Evolutionary conservation across 2,113 vertebrate genomes (phyloP).

Genomic region (Miniopterus natalensis): DNA sequence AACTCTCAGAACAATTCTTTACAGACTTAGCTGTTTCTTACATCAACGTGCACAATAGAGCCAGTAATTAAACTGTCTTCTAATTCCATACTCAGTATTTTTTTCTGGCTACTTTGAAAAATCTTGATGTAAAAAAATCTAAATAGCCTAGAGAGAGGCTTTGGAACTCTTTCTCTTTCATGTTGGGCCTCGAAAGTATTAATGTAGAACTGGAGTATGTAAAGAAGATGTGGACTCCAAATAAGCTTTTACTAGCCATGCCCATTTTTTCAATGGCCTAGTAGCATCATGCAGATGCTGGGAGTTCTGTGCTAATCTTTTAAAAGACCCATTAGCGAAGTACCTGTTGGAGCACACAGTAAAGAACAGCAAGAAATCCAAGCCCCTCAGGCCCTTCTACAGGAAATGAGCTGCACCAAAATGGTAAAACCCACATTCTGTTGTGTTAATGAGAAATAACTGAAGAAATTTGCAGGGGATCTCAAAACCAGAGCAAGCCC

Average conservation of each 20-base stretch:
- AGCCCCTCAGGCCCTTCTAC: neutral
- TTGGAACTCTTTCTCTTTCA: neutral
- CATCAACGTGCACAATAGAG: neutral
- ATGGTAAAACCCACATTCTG: neutral
- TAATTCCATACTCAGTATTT: neutral
- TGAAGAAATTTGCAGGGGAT: neutral
- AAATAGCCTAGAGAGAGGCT: neutral
- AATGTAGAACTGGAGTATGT: neutral
- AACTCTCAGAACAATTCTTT: neutral
- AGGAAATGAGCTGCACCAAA: neutral
- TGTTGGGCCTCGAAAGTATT: neutral
- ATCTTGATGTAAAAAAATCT: neutral
- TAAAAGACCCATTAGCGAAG: neutral
- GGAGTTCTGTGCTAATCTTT: neutral
- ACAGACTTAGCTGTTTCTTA: neutral
- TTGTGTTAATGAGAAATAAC: neutral
- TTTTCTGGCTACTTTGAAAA: neutral
- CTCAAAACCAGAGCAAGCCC: neutral
- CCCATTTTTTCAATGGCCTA: neutral
- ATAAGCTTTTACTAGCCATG: neutral
- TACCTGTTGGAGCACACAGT: neutral
- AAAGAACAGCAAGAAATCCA: neutral
- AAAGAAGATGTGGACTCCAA: neutral
- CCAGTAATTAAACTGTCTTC: constrained; percentile 7
- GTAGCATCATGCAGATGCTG: neutral